Base-by-base conservation (phyloP, 2,888 invertebrate species). In the Dorcus parallelipipedus region DNA sequence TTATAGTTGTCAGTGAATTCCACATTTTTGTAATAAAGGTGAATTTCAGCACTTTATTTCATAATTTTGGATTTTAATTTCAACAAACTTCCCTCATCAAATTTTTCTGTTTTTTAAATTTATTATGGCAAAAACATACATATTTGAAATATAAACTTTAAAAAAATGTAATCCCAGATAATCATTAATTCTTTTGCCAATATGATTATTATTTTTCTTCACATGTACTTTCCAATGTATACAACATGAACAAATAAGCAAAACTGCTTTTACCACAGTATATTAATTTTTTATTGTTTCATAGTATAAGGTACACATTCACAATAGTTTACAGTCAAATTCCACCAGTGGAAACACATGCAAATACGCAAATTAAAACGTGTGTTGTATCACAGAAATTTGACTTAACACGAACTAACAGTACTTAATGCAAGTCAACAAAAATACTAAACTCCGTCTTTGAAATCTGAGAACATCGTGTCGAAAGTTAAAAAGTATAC, bases 331-430 rank as follows among this genome's bases (percentile, higher is more conserved):
- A 51, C 54, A 42, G 60, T 60, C 60, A 60, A 60, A 60, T 60
- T 60, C 60, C 56, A 60, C 56, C 47, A 57, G 54, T 54, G 53
- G 56, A 56, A 60, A 59, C 59, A 55, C 59, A 59, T 55, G 52
- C 55, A 43, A 52, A 52, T 56, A 55, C 42, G 42, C 52, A 56
- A 59, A 54, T 48, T 50, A 59, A 51, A 51, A 33, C 26, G 26
- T 49, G 56, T 59, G 59, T 52, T 65, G 26, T 70, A 71, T 70
- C 71, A 71, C 71, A 70, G 71, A 71, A 70, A 71, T 70, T 70
- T 71, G 71, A 71, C 71, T 66, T 66, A 69, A 67, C 63, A 63
- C 56, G 64, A 65, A 61, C 56, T 63, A 68, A 62, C 55, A 47
- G 55, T 49, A 41, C 55, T 45, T 50, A 41, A 49, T 54, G 50